Conservation (phyloP, 2,797 vertebrate species). For the Coranthus polyacanthus region DNA sequence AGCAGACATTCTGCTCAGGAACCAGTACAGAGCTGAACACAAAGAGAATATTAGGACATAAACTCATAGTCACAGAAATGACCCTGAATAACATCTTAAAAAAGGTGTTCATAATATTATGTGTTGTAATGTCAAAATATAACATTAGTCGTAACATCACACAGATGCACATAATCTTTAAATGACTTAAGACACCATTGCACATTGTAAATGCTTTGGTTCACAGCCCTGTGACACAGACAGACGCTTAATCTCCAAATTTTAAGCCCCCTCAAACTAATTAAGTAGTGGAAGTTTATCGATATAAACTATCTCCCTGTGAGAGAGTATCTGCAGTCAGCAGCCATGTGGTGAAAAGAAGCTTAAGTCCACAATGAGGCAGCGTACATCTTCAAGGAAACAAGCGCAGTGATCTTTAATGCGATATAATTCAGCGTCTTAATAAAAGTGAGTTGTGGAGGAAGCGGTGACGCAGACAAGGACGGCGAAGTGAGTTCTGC, state of each 20-base stretch:
- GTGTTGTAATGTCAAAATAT: too few relatives aligned
- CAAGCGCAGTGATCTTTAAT: constrained; percentile 1
- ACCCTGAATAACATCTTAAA: too few relatives aligned
- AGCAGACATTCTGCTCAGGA: too few relatives aligned
- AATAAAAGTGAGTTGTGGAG: neutral
- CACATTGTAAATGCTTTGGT: neutral
- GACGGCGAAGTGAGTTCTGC: neutral
- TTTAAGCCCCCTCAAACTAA: constrained; percentile 12
- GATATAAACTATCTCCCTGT: neutral
- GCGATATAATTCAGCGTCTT: neutral
- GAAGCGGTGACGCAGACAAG: neutral
- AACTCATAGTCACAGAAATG: too few relatives aligned
- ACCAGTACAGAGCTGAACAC: too few relatives aligned
- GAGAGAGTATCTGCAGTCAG: constrained; percentile 1
- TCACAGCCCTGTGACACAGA: neutral
- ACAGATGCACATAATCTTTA: too few relatives aligned
- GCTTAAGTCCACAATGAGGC: constrained; percentile 2
- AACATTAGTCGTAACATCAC: too few relatives aligned
- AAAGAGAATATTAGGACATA: too few relatives aligned
- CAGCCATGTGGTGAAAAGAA: constrained; percentile 23
- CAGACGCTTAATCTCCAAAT: neutral
- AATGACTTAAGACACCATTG: too few relatives aligned
- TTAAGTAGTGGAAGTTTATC: constrained; percentile 15
- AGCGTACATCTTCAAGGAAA: neutral
- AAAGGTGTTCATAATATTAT: too few relatives aligned